A percentile compares a stretch with the other conserved stretches of the same genome.
phyloP scores from a whole-genome alignment of 2,113 vertebrate genomes.

The Nesogale talazaci region DNA sequence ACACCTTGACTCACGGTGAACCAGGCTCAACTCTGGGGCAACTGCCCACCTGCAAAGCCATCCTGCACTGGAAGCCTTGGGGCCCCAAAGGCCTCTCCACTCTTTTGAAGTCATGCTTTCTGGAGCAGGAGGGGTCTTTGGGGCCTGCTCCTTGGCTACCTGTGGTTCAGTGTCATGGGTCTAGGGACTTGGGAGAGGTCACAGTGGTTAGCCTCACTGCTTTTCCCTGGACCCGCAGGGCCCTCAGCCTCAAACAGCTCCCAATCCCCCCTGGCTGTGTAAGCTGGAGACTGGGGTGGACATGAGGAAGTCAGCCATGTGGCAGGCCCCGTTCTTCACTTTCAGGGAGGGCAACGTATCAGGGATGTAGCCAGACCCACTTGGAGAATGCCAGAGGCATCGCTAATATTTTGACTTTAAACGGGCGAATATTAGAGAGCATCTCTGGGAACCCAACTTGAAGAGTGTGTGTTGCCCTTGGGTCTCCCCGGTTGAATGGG shows the following conservation, averaged over 20 bases:
- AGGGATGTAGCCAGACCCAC: slow-evolving; percentile 74
- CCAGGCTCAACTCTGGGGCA: too few species aligned
- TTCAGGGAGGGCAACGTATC: slow-evolving; percentile 86
- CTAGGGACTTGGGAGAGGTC: background rate
- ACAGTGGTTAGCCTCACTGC: slow-evolving; percentile 58
- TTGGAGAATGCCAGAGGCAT: slow-evolving; percentile 62
- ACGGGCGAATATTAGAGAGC: slow-evolving; percentile 85
- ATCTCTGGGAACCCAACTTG: slow-evolving; percentile 84
- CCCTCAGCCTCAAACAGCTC: slow-evolving; percentile 79
- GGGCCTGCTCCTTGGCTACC: accelerated
- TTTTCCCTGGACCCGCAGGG: slow-evolving; percentile 76
- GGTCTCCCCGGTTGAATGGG: slow-evolving; percentile 70
- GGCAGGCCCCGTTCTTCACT: slow-evolving; percentile 76
- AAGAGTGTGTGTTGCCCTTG: slow-evolving; percentile 72
- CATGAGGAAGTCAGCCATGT: slow-evolving; percentile 68
- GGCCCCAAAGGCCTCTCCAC: slow-evolving; percentile 49
- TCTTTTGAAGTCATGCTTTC: background rate
- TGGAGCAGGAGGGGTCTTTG: too few species aligned
- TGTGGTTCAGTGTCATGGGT: background rate
- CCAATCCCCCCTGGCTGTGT: slow-evolving; percentile 75
- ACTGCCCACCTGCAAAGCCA: background rate
- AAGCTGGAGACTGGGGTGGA: slow-evolving; percentile 72
- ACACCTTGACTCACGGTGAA: too few species aligned
- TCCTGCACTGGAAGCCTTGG: slow-evolving; percentile 46
- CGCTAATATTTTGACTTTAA: slow-evolving; percentile 83